Conservation (phyloP, 2,113 vertebrate species). For the Ptilonorhynchus violaceus region DNA sequence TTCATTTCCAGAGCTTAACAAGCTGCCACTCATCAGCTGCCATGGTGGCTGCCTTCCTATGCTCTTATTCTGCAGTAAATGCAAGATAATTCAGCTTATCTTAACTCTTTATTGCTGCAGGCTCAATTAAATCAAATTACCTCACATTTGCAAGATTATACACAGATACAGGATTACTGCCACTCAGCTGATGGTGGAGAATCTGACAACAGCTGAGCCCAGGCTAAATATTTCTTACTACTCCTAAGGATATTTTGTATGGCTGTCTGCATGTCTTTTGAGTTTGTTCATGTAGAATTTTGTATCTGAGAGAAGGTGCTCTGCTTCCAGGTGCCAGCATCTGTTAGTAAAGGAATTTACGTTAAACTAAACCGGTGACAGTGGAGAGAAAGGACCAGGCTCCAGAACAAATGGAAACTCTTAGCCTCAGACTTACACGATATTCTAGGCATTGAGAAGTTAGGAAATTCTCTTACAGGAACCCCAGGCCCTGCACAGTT, state of each 20-base stretch:
- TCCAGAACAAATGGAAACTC: neutral
- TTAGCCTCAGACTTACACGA: neutral
- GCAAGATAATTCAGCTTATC: constrained; percentile 20
- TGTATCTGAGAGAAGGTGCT: neutral
- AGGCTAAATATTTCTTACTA: neutral
- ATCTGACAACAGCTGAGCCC: neutral
- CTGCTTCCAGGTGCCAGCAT: neutral
- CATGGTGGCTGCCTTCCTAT: neutral
- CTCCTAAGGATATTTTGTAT: neutral
- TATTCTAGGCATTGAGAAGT: neutral
- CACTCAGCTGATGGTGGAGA: neutral
- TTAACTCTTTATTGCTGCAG: constrained; percentile 9
- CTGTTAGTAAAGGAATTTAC: neutral
- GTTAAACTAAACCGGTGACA: neutral
- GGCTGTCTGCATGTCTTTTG: neutral
- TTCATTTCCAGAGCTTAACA: neutral
- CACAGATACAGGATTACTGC: neutral
- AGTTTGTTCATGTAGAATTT: neutral
- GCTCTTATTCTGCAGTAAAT: neutral
- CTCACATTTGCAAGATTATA: constrained; percentile 10
- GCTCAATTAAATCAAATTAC: constrained; percentile 50
- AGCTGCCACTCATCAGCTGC: neutral
- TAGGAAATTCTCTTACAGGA: neutral
- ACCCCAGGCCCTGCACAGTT: neutral
- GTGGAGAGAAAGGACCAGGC: neutral